Conservation (phyloP, 2,113 vertebrate genomes). For the Trogon melanurus region DNA sequence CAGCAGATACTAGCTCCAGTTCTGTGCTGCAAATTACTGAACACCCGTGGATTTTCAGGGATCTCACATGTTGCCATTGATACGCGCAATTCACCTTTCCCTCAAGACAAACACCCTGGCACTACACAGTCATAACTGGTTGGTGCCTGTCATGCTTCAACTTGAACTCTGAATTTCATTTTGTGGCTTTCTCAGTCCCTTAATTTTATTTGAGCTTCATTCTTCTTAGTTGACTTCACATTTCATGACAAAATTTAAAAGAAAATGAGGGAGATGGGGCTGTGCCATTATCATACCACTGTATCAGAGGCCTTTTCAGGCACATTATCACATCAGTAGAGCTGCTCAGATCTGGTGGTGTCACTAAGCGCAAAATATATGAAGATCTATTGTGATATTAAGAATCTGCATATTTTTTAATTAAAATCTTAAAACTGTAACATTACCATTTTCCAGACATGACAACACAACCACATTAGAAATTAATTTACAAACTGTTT, state of each 20-base stretch:
- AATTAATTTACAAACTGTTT: neutral
- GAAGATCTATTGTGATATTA: neutral
- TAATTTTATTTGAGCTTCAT: neutral
- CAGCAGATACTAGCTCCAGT: neutral
- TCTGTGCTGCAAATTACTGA: fast-evolving
- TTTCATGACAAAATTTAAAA: neutral
- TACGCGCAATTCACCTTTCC: neutral
- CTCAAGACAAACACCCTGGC: neutral
- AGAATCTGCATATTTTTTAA: neutral
- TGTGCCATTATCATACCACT: neutral
- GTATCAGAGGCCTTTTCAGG: neutral
- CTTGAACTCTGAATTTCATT: neutral
- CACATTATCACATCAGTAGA: neutral
- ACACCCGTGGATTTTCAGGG: neutral
- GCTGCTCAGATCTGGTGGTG: neutral
- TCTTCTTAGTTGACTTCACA: neutral
- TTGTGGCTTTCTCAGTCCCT: neutral
- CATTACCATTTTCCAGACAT: neutral
- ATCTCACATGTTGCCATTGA: fast-evolving
- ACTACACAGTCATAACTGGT: neutral
- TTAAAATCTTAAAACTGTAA: neutral
- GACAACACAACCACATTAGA: neutral
- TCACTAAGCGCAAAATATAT: neutral
- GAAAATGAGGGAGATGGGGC: neutral
- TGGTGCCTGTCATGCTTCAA: neutral